phyloP scores from a whole-genome alignment of 1,140 invertebrate genomes.

The Globodera ellingtonae region DNA sequence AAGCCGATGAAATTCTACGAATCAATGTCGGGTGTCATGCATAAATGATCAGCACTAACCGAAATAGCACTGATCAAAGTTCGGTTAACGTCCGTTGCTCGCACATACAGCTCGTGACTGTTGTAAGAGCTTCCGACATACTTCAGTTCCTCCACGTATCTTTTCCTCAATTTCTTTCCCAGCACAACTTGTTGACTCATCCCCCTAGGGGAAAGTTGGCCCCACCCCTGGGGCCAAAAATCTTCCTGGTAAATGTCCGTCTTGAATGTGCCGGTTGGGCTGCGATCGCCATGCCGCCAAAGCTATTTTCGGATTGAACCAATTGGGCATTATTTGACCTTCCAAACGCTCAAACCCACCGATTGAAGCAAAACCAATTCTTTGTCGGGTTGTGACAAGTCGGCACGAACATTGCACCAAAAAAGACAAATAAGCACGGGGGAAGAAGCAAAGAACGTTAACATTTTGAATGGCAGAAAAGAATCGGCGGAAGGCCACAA shows the following conservation, averaged over 20 bases:
- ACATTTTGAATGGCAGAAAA: neutral
- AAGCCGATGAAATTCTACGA: constrained; percentile 43
- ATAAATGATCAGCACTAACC: neutral
- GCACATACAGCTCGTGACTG: constrained; percentile 43
- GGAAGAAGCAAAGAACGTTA: neutral
- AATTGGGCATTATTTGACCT: neutral
- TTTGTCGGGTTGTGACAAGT: neutral
- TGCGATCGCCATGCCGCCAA: constrained; percentile 43
- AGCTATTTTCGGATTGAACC: constrained; percentile 16
- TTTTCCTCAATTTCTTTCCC: constrained; percentile 21
- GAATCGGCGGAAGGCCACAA: neutral
- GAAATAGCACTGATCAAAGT: constrained; percentile 45
- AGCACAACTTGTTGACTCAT: constrained; percentile 37
- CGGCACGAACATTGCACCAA: neutral
- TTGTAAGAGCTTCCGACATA: constrained; percentile 27
- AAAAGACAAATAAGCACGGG: neutral
- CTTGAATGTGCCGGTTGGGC: constrained; percentile 38
- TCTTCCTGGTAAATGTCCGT: constrained; percentile 35
- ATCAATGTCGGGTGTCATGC: neutral
- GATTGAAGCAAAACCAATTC: constrained; percentile 8
- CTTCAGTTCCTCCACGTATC: constrained; percentile 35
- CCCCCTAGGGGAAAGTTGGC: constrained; percentile 36
- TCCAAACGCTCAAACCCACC: neutral
- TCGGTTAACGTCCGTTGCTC: constrained; percentile 37
- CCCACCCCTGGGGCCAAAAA: constrained; percentile 41